These are phyloP conservation scores for Pyrgilauda ruficollis DNA, from an alignment of 2,113 vertebrate genomes.

Conservation along the genomic window DNA sequence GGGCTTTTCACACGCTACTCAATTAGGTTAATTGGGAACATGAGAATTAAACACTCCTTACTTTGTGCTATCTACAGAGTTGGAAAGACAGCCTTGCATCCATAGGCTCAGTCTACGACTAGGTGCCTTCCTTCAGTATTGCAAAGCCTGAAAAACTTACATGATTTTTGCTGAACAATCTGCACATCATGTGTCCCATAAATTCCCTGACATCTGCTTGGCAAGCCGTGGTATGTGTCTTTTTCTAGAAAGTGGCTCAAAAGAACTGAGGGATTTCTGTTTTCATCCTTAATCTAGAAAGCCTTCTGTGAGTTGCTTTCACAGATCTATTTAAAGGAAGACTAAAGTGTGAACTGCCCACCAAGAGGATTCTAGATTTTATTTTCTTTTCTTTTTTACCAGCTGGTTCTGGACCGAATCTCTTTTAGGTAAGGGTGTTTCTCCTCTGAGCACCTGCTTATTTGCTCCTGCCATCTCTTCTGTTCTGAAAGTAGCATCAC, in stretches of 20 bases:
- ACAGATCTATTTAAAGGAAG: constrained; percentile 39
- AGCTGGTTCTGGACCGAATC: background rate
- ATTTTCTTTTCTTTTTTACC: background rate
- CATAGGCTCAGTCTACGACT: background rate
- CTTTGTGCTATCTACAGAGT: background rate
- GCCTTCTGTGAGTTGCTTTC: constrained; percentile 27
- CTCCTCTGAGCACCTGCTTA: background rate
- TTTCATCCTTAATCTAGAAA: constrained; percentile 58
- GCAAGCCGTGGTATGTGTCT: background rate
- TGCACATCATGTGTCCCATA: constrained; percentile 20
- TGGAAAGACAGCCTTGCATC: background rate
- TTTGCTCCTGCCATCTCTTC: background rate
- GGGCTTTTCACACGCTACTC: background rate
- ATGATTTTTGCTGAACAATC: constrained; percentile 50
- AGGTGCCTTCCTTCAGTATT: background rate
- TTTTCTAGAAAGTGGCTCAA: constrained; percentile 34
- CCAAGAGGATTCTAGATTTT: constrained; percentile 40
- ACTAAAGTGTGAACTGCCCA: constrained; percentile 46
- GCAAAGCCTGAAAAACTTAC: background rate
- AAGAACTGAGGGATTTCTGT: constrained; percentile 48
- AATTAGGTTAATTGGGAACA: background rate
- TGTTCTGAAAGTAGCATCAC: background rate
- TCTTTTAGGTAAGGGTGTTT: background rate
- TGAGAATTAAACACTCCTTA: background rate
- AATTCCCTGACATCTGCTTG: constrained; percentile 53